These are phyloP conservation scores for Amphimallon solstitiale DNA, from an alignment of 2,888 invertebrate species.

Conservation along the genomic window DNA sequence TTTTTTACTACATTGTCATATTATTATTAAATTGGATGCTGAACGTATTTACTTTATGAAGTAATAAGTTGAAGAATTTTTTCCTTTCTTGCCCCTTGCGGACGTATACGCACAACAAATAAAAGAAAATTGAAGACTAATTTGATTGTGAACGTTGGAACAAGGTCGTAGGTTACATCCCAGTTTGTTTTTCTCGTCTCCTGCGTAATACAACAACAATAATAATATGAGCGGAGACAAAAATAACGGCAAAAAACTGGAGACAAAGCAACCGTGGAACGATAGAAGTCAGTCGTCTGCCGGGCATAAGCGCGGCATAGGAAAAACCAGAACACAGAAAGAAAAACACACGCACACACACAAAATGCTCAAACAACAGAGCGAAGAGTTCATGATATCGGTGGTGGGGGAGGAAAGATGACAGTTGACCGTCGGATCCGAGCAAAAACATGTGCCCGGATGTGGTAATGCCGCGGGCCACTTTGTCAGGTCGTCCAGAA, in stretches of 20 bases:
- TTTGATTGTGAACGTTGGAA: too few species aligned
- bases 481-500: conserved; percentile 43
- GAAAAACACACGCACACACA: neutral
- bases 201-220: conserved; percentile 21
- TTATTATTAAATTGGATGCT: too few species aligned
- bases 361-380: conserved; percentile 2
- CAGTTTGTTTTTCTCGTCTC: neutral
- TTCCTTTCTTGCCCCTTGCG: too few species aligned
- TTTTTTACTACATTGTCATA: too few species aligned
- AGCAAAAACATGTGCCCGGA: conserved; percentile 58
- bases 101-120: too few species aligned
- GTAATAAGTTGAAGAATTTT: too few species aligned
- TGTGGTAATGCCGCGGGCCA: conserved; percentile 55
- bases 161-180: conserved; percentile 2
- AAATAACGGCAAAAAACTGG: conserved; percentile 2
- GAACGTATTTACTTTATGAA: too few species aligned
- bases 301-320: conserved; percentile 10
- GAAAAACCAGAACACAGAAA: conserved; percentile 25
- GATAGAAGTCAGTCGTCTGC: conserved; percentile 23
- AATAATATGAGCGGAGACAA: conserved; percentile 6
- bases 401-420: conserved; percentile 12
- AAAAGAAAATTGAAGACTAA: too few species aligned
- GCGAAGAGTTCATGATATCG: conserved; percentile 3
- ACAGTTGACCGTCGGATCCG: conserved; percentile 41
- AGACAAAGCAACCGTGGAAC: conserved; percentile 10